Percentiles rank a stretch among this genome's conserved stretches.
Evolutionary conservation across 2,113 vertebrate species (phyloP).

Genomic region (Atherinomorus stipes): DNA sequence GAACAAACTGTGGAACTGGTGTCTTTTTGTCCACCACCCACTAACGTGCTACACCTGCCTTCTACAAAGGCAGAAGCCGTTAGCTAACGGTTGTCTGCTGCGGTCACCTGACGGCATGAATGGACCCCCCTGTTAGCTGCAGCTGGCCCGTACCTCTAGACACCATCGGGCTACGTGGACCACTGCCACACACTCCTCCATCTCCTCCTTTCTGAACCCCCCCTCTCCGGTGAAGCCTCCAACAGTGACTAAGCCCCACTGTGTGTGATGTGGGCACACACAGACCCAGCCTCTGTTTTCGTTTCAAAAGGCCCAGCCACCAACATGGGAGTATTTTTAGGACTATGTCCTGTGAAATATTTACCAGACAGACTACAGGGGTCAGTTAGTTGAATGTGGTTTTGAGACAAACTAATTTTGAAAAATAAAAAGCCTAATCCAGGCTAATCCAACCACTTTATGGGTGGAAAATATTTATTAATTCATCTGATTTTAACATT

Average conservation of each 20-base stretch:
- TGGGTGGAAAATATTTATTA: too few relatives aligned
- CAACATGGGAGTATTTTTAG: slow-evolving; percentile 59
- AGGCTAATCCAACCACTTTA: too few relatives aligned
- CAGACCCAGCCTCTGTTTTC: slow-evolving; percentile 66
- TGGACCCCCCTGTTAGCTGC: slow-evolving; percentile 77
- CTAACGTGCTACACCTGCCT: slow-evolving; percentile 63
- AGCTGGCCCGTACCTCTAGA: slow-evolving; percentile 68
- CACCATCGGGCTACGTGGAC: slow-evolving; percentile 58
- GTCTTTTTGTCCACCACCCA: background rate
- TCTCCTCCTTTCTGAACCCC: slow-evolving; percentile 30
- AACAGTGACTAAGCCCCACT: slow-evolving; percentile 59
- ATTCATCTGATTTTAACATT: too few relatives aligned
- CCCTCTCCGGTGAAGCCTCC: slow-evolving; percentile 27
- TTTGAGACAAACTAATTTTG: background rate
- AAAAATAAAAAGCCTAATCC: too few relatives aligned
- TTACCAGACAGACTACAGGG: slow-evolving; percentile 39
- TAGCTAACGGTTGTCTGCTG: slow-evolving; percentile 23
- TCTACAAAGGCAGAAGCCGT: slow-evolving; percentile 26
- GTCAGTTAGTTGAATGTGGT: slow-evolving; percentile 16
- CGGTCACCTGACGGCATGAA: slow-evolving; percentile 81
- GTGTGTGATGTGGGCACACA: slow-evolving; percentile 60
- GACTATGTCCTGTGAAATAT: slow-evolving; percentile 64
- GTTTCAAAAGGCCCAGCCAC: slow-evolving; percentile 59
- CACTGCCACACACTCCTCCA: slow-evolving; percentile 62
- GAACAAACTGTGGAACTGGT: background rate